Evolutionary conservation across 2,888 invertebrate genomes (phyloP), one percentile per base, ranked within the genome.

Genomic region (Ophion slaviceki): DNA sequence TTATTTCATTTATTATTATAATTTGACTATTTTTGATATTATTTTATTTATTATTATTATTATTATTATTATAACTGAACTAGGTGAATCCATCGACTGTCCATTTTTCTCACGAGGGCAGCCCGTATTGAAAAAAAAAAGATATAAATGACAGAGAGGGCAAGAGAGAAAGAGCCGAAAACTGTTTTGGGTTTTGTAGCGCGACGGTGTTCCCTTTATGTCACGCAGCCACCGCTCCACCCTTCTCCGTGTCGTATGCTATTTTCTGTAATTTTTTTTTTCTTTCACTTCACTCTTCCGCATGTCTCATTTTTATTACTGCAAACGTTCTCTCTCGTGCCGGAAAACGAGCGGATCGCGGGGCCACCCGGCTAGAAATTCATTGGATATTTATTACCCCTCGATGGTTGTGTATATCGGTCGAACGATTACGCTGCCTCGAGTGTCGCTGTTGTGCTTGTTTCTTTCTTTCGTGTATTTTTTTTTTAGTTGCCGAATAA

Each of bases 181-280:
- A 93, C 92, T 93, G 92, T 93, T 94, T 93, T 93, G 93, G 93
- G 92, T 93, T 92, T 91, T 92, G 92, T 91, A 91, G 91, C 91
- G 90, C 88, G 90, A 92, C 91, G 88, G 88, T 89, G 88, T 88
- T 66, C 64, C 75, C 87, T 90, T 90, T 88, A 87, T 90, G 80
- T 87, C 20, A 61, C 61, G 24, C 10, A 20, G 61, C 85, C 72
- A 82, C 40, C 72, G 81, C 62, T 64, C 71, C 76, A 28, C 81
- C 76, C 82, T 80, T 68, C 81, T 86, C 82, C 66, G 70, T 87
- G 86, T 86, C 89, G 80, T 77, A 74, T 74, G 68, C 80, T 67
- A 75, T 87, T 83, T 87, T 85, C 57, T 68, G 20, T 86, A 17
- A 71, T 83, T 88, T 82, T 83, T 80, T 79, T 82, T 85, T 76